Percentiles rank a stretch among this genome's conserved stretches.
Conservation (phyloP, 2,888 invertebrate species). For the Drosophila ezoana region DNA sequence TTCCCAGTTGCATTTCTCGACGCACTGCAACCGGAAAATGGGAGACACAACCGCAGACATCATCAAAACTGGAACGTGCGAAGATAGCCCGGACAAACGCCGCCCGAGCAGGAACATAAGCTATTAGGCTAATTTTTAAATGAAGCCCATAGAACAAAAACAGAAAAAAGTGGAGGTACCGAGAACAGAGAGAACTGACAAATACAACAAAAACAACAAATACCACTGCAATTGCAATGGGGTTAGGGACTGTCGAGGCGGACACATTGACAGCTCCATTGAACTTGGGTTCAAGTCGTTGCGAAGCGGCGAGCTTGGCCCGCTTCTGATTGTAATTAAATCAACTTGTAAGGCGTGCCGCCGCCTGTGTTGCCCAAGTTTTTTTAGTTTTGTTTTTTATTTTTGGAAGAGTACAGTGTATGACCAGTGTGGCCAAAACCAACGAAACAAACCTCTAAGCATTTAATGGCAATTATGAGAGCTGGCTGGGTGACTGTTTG, state of each 20-base stretch:
- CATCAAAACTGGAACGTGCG: slow-evolving; percentile 66
- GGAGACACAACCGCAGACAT: slow-evolving; percentile 10
- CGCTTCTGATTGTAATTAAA: slow-evolving; percentile 68
- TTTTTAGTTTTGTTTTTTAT: background rate
- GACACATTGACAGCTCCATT: slow-evolving; percentile 60
- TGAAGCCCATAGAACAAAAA: slow-evolving; percentile 1
- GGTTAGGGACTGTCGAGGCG: slow-evolving; percentile 28
- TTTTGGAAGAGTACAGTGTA: slow-evolving; percentile 13
- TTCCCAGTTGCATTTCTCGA: slow-evolving; percentile 53
- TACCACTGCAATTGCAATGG: slow-evolving; percentile 12
- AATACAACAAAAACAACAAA: background rate
- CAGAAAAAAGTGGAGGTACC: background rate
- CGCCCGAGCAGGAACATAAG: slow-evolving; percentile 17
- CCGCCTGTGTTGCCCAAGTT: slow-evolving; percentile 38
- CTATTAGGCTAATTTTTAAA: slow-evolving; percentile 35
- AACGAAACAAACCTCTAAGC: slow-evolving; percentile 45
- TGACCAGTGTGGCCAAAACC: slow-evolving; percentile 20
- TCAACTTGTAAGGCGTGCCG: slow-evolving; percentile 55
- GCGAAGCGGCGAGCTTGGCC: slow-evolving; percentile 37
- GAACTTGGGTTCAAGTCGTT: slow-evolving; percentile 72
- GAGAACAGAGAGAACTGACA: slow-evolving; percentile 5
- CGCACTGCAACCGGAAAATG: slow-evolving; percentile 24
- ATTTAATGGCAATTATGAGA: slow-evolving; percentile 61
- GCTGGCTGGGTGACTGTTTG: slow-evolving; percentile 28
- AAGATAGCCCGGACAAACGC: slow-evolving; percentile 30